A percentile compares a stretch with the other conserved stretches of the same genome.
phyloP scores from a whole-genome alignment of 2,113 vertebrate genomes.

The Hydrolagus affinis region DNA sequence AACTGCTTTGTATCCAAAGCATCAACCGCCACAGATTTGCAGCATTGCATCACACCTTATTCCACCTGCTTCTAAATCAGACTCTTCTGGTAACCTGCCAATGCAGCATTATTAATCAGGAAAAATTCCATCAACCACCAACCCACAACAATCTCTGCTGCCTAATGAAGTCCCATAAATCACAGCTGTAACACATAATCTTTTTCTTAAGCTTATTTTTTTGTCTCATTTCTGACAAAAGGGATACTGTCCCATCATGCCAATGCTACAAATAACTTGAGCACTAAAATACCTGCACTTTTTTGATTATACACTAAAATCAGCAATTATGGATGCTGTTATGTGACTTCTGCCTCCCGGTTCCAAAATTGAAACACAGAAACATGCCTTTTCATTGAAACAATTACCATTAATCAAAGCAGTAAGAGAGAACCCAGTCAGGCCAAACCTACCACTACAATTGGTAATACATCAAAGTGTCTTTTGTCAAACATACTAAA shows the following conservation, averaged over 20 bases:
- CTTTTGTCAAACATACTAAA: conserved; percentile 71
- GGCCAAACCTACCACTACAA: conserved; percentile 72
- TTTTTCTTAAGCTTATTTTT: conserved; percentile 45
- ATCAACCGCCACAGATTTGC: not conserved
- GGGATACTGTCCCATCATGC: conserved; percentile 42
- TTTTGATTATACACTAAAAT: conserved; percentile 53
- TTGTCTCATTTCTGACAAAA: conserved; percentile 57
- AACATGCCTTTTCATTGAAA: conserved; percentile 68
- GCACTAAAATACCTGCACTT: conserved; percentile 44
- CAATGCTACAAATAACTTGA: conserved; percentile 46
- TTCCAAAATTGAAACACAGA: conserved; percentile 63
- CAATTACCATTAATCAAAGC: conserved; percentile 81
- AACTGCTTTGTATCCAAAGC: not conserved
- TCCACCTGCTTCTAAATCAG: conserved; percentile 40
- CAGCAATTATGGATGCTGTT: conserved; percentile 64
- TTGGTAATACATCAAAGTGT: conserved; percentile 75
- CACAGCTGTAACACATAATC: conserved; percentile 37
- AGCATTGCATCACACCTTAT: conserved; percentile 21
- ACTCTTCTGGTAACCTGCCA: conserved; percentile 45
- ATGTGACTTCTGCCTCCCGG: conserved; percentile 68
- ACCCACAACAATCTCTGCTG: conserved; percentile 46
- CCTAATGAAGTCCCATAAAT: conserved; percentile 50
- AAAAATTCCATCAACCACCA: conserved; percentile 40
- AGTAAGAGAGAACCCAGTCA: conserved; percentile 68
- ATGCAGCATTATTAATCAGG: conserved; percentile 42